A percentile compares a stretch with the other conserved stretches of the same genome.
Conservation (phyloP, 2,113 vertebrate species). For the Dromas ardeola region DNA sequence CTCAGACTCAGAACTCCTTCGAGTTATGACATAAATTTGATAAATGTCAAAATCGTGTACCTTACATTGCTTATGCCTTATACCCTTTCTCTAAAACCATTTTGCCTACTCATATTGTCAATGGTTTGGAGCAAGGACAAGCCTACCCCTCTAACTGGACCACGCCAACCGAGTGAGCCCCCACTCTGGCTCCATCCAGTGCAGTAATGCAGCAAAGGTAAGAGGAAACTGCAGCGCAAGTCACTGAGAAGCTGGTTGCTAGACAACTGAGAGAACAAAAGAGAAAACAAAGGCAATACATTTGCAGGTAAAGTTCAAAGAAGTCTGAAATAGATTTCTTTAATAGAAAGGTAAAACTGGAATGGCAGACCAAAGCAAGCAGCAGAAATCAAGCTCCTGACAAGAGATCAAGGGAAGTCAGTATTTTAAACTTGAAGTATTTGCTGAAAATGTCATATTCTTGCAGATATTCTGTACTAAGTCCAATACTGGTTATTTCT, state of each 20-base stretch:
- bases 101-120: background rate
- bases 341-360: background rate
- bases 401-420: background rate
- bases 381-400: background rate
- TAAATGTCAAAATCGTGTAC: background rate
- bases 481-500: background rate
- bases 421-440: background rate
- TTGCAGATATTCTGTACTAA: background rate
- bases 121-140: background rate
- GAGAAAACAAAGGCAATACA: background rate
- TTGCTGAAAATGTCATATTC: background rate
- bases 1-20: background rate
- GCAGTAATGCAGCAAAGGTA: background rate
- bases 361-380: background rate
- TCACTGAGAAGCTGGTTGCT: background rate
- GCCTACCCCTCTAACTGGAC: background rate
- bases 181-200: background rate
- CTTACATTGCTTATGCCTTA: background rate
- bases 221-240: background rate
- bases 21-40: background rate
- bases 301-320: background rate
- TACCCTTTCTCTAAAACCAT: background rate
- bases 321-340: background rate
- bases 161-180: background rate
- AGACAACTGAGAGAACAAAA: background rate